A percentile compares a stretch with the other conserved stretches of the same genome.
phyloP scores from a whole-genome alignment of 2,113 vertebrate species.

The Hyperopisus bebe region DNA sequence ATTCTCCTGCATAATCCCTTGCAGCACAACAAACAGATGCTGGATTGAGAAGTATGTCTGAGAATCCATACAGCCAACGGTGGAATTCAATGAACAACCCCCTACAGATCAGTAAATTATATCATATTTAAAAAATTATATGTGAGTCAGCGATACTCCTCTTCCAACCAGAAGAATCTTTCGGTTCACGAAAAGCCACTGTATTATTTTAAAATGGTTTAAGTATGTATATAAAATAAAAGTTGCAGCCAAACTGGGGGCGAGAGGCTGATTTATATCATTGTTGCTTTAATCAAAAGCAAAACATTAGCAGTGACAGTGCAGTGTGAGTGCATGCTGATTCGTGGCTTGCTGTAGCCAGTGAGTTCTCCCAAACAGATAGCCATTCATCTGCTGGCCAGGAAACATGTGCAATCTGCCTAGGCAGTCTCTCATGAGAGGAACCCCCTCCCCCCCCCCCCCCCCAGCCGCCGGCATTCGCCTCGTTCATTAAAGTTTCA shows the following conservation, averaged over 20 bases:
- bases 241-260: neutral
- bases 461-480: neutral
- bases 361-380: neutral
- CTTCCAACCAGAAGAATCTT: neutral
- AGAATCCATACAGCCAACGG: neutral
- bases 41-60: neutral
- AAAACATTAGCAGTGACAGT: neutral
- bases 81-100: neutral
- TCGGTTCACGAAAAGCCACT: neutral
- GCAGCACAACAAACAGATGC: neutral
- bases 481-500: conserved; percentile 27
- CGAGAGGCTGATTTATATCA: neutral
- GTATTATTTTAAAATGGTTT: neutral
- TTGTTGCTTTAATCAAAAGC: neutral
- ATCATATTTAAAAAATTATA: neutral
- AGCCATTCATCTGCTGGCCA: neutral
- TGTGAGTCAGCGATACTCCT: neutral
- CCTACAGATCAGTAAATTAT: neutral
- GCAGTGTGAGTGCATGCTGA: neutral
- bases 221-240: neutral
- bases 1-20: neutral
- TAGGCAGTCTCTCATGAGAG: neutral
- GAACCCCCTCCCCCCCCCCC: neutral
- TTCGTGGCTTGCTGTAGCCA: neutral
- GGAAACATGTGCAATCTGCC: neutral